Evolutionary conservation across 2,113 vertebrate genomes (phyloP).

Genomic region (Telmatochromis brachygnathus): DNA sequence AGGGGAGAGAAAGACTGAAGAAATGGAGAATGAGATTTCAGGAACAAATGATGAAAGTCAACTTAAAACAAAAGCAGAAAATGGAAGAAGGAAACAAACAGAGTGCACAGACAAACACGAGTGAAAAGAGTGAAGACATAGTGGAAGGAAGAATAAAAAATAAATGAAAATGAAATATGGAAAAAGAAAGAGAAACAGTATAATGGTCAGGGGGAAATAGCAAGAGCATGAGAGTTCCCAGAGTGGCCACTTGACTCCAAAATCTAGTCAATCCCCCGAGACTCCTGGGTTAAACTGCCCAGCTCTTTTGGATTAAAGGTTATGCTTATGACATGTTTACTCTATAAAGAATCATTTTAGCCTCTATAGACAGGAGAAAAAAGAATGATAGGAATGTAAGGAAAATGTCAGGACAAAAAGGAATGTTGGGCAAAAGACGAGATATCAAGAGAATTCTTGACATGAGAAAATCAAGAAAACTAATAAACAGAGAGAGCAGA

Average conservation of each 20-base stretch:
- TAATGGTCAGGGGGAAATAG: rapidly evolving
- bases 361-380: background rate
- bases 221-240: rapidly evolving
- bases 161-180: background rate
- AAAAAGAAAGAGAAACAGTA: background rate
- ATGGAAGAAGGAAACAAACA: background rate
- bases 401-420: background rate
- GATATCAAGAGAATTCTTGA: background rate
- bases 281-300: background rate
- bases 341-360: background rate
- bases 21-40: background rate
- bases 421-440: background rate
- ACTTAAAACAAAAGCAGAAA: background rate
- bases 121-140: background rate
- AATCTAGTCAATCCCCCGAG: no score
- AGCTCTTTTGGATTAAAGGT: background rate
- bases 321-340: background rate
- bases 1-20: background rate
- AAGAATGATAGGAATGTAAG: background rate
- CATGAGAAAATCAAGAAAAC: background rate
- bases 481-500: background rate
- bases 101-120: background rate
- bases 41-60: background rate
- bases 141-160: background rate
- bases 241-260: background rate